Conservation (phyloP, 2,113 vertebrate species). For the Myrmophylax atrothorax region DNA sequence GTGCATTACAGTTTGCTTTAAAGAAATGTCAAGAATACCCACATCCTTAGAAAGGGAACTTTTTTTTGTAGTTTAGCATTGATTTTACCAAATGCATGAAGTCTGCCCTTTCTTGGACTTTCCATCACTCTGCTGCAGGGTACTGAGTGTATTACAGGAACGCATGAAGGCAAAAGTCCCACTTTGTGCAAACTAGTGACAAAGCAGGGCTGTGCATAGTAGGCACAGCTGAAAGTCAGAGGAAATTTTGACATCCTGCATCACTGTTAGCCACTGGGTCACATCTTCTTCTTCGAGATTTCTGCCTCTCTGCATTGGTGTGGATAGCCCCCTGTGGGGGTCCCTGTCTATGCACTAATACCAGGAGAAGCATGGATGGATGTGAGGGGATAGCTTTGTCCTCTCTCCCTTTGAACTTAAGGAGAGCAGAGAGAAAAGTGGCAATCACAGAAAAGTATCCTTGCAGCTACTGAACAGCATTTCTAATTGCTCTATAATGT, state of each 20-base stretch:
- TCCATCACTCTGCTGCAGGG: not conserved
- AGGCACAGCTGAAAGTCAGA: not conserved
- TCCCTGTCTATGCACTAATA: rapidly evolving
- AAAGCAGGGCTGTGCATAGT: not conserved
- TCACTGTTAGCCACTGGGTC: not conserved
- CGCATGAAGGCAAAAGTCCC: not conserved
- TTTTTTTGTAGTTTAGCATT: constrained; percentile 1
- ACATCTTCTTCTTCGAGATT: not conserved
- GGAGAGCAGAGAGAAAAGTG: not conserved
- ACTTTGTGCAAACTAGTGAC: not conserved
- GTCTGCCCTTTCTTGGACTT: not conserved
- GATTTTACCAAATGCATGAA: not conserved
- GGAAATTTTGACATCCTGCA: not conserved
- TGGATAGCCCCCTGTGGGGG: rapidly evolving
- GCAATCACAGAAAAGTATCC: not conserved
- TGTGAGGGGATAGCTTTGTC: not conserved
- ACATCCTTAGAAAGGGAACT: constrained; percentile 14
- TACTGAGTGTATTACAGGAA: not conserved
- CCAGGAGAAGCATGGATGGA: not conserved
- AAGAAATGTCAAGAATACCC: constrained; percentile 48
- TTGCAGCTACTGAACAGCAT: not conserved
- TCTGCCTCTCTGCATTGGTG: not conserved
- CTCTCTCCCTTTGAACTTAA: not conserved
- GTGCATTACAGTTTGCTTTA: not conserved
- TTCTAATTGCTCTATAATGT: not conserved